These are phyloP conservation scores for Yponomeuta malinellus DNA, from an alignment of 2,888 invertebrate genomes.

Conservation along the genomic window DNA sequence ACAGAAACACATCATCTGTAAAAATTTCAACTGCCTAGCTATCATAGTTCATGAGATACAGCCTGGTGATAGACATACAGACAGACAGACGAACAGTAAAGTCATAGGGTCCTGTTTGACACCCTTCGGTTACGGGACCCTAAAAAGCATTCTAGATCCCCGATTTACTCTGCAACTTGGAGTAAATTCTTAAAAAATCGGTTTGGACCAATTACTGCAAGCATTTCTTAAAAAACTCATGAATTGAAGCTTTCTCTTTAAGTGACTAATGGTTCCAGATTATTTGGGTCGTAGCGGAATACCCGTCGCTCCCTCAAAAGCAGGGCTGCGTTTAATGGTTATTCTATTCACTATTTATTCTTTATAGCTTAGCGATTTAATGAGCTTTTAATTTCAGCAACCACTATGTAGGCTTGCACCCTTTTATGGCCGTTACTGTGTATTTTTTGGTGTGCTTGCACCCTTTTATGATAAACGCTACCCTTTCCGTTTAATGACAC, in stretches of 20 bases:
- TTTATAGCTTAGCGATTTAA: constrained; percentile 40
- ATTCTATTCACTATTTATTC: constrained; percentile 46
- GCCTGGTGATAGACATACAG: no score
- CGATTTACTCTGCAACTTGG: no score
- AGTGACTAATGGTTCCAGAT: neutral
- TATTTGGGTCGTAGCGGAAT: neutral
- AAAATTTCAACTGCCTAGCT: no score
- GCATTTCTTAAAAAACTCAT: neutral
- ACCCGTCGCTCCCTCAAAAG: constrained; percentile 21
- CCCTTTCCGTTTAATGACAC: neutral
- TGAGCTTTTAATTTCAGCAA: constrained; percentile 42
- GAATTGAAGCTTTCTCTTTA: neutral
- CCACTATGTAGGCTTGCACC: constrained; percentile 28
- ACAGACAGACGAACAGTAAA: no score
- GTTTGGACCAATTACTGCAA: neutral
- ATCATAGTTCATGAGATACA: no score
- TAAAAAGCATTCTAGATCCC: no score
- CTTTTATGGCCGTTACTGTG: constrained; percentile 21
- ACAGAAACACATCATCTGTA: no score
- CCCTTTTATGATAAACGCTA: constrained; percentile 2
- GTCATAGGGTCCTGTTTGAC: no score
- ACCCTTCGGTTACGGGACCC: no score
- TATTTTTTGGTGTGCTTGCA: constrained; percentile 16
- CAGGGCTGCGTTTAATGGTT: constrained; percentile 41
- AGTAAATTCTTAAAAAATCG: no score